Base-by-base conservation (phyloP, 2,888 invertebrate species). In the Aleiodes alternator region DNA sequence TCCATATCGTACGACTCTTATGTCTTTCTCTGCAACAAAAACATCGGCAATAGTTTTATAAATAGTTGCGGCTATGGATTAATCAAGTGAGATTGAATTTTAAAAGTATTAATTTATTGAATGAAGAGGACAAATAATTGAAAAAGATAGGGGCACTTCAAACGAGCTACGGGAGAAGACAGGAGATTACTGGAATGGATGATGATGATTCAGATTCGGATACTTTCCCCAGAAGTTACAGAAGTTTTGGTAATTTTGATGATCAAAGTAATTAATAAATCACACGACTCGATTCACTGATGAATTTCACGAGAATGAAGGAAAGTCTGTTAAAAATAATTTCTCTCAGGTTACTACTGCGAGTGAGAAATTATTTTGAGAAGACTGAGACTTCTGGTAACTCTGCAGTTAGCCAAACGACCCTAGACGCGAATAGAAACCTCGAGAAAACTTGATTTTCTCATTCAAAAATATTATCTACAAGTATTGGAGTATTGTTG, bases 101-200 rank as follows among this genome's bases (percentile, higher is more conserved):
- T 1, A 4, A 1, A 7, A 56, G 4, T 14, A 7, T 34, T 34
- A 34, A 34, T 34, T 34, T 34, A 34, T 34, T 34, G 6, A 23
- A 64, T 43, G 43, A 34, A 16, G 23, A 16, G n/a, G 11, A 8
- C 43, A 11, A 16, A 48, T 14, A 14, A 48, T 8, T 14, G 23
- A 48, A 64, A 43, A 64, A 43, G 43, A 64, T 64, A 43, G 64
- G 64, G 64, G 64, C 43, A 8, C 16, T 64, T 64, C 64, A 64
- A 16, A 23, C 64, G 48, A 48, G 43, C 23, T 64, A 64, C 48
- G 43, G 43, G 43, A 43, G 43, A 43, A 43, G 64, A 48, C 43
- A 43, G 23, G 43, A 48, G 8, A 43, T 43, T 2, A 14, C 43
- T 48, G 64, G 64, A 64, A 14, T 64, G 43, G 16, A 64, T 16